Conservation (phyloP, 2,888 invertebrate genomes). For the Stenotaenia linearis region DNA sequence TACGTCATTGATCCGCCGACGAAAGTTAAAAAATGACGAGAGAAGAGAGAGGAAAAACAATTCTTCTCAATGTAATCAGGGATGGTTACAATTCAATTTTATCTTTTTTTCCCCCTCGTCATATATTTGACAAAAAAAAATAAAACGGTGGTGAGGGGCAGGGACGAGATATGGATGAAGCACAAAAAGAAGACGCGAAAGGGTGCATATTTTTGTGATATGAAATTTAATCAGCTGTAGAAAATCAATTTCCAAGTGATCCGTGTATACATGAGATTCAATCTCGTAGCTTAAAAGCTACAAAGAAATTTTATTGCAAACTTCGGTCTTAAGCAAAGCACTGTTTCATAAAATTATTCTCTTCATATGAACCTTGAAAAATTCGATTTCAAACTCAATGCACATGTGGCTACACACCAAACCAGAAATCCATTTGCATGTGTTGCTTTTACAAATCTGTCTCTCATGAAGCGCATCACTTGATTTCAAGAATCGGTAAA, state of each 20-base stretch:
- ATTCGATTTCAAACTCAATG: slow-evolving; percentile 24
- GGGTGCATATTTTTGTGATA: neutral
- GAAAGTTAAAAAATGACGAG: neutral
- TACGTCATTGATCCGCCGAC: neutral
- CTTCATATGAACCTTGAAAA: slow-evolving; percentile 21
- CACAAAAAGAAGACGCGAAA: neutral
- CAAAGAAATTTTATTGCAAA: slow-evolving; percentile 13
- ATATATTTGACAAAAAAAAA: neutral
- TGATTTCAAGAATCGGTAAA: neutral
- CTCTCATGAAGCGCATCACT: neutral
- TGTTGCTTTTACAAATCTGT: slow-evolving; percentile 12
- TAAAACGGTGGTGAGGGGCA: neutral
- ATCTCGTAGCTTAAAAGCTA: slow-evolving; percentile 8
- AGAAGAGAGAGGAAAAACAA: neutral
- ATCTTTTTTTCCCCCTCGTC: neutral
- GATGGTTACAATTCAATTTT: slow-evolving; percentile 24
- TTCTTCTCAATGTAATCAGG: slow-evolving; percentile 23
- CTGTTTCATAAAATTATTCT: slow-evolving; percentile 13
- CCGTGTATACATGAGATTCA: neutral
- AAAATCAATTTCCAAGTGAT: slow-evolving; percentile 21
- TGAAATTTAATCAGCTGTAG: slow-evolving; percentile 24
- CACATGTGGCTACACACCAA: slow-evolving; percentile 14
- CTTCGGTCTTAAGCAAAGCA: neutral
- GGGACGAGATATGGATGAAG: neutral
- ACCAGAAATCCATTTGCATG: slow-evolving; percentile 19